Percentiles rank a stretch among this genome's conserved stretches.
Evolutionary conservation across 2,113 vertebrate species (phyloP).

Genomic region (Balaeniceps rex): DNA sequence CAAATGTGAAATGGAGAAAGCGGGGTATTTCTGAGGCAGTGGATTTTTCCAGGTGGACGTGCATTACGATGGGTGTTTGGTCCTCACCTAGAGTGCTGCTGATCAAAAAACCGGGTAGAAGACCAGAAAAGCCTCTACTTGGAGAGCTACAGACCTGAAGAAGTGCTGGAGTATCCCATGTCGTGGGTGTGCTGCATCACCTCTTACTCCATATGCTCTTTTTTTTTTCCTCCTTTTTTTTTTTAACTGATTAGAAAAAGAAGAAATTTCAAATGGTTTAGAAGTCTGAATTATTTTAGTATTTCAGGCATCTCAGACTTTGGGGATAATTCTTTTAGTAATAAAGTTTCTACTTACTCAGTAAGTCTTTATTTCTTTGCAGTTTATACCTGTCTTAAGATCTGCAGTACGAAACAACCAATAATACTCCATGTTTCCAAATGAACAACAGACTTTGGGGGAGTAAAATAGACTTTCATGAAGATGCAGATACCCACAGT

Average conservation of each 20-base stretch:
- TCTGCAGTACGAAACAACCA: not conserved
- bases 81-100: not conserved
- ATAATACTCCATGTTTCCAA: not conserved
- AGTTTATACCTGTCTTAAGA: not conserved
- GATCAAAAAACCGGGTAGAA: not conserved
- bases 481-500: constrained; percentile 7
- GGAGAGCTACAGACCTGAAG: not conserved
- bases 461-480: not conserved
- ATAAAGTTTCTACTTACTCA: not conserved
- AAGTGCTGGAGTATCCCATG: not conserved
- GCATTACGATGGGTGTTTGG: not conserved
- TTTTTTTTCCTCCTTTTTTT: not conserved
- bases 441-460: not conserved
- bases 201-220: not conserved
- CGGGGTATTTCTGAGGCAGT: not conserved
- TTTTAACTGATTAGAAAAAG: not conserved
- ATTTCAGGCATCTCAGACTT: not conserved
- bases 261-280: not conserved
- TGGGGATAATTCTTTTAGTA: not conserved
- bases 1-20: not conserved
- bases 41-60: not conserved
- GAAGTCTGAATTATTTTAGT: not conserved
- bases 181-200: not conserved
- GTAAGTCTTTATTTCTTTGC: not conserved
- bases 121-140: not conserved